Conservation (phyloP, 2,113 vertebrate genomes). For the Paratilapia polleni region DNA sequence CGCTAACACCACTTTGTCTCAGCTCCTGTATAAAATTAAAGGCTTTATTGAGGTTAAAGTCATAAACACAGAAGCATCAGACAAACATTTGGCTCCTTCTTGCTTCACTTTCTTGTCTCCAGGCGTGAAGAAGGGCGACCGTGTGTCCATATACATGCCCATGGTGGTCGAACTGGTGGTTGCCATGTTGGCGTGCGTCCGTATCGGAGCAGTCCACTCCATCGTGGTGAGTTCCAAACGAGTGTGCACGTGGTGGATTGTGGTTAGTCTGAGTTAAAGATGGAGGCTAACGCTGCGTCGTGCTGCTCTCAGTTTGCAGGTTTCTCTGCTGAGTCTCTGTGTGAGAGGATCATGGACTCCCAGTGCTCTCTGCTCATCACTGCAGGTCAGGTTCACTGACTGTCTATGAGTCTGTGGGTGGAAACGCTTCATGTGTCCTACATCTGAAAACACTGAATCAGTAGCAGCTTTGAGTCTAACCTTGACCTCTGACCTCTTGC, state of each 20-base stretch:
- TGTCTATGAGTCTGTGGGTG: no score
- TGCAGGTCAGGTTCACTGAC: conserved; percentile 85
- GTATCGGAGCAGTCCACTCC: conserved; percentile 94
- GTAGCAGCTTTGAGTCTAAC: not conserved
- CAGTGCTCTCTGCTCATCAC: conserved; percentile 91
- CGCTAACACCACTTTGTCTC: not conserved
- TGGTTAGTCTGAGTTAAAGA: not conserved
- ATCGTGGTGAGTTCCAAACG: conserved; percentile 87
- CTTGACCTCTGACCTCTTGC: not conserved
- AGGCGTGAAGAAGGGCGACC: conserved; percentile 94
- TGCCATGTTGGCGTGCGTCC: conserved; percentile 94
- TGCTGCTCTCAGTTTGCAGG: conserved; percentile 89
- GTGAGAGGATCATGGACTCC: conserved; percentile 91
- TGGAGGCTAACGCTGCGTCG: not conserved
- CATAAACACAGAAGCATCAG: not conserved
- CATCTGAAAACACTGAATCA: no score
- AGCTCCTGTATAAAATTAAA: not conserved
- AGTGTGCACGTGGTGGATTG: rapidly evolving
- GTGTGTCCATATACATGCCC: conserved; percentile 95
- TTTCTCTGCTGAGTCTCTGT: conserved; percentile 94
- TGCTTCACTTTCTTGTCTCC: not conserved
- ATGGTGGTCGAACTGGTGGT: conserved; percentile 96
- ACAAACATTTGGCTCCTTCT: no score
- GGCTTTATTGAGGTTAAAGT: rapidly evolving
- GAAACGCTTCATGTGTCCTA: no score